Evolutionary conservation across 2,797 vertebrate genomes (phyloP).

Genomic region (Sciurus carolinensis): DNA sequence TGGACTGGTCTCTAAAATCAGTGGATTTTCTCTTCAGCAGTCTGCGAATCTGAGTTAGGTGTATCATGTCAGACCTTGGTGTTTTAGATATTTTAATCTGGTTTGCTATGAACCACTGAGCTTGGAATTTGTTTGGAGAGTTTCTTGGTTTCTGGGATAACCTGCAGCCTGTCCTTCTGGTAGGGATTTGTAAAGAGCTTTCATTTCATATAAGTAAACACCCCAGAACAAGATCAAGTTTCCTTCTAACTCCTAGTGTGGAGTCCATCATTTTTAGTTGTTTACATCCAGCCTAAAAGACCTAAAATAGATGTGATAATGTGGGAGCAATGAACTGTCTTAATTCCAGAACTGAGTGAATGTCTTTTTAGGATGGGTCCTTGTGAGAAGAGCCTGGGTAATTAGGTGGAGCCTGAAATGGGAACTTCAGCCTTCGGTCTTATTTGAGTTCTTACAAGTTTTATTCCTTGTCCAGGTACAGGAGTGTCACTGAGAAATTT

Average conservation of each 20-base stretch:
- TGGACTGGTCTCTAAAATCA: conserved; percentile 7
- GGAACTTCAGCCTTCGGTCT: background rate
- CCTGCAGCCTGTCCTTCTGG: background rate
- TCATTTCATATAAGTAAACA: background rate
- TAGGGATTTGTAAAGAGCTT: conserved; percentile 15
- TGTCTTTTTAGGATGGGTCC: background rate
- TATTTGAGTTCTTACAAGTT: background rate
- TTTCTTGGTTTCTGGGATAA: conserved; percentile 1
- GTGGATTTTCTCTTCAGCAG: background rate
- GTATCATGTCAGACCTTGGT: background rate
- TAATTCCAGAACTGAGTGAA: background rate
- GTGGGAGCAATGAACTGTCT: background rate
- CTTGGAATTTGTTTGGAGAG: conserved; percentile 4
- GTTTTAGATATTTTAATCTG: conserved; percentile 2
- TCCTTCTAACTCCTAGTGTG: conserved; percentile 12
- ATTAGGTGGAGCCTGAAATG: background rate
- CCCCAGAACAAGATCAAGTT: background rate
- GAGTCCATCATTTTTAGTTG: conserved; percentile 21
- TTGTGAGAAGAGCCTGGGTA: background rate
- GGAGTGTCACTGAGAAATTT: background rate
- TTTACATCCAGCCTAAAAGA: background rate
- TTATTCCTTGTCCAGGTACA: background rate
- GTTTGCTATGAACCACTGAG: background rate
- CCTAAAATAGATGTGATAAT: background rate
- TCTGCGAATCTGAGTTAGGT: background rate